Conservation (phyloP, 2,797 vertebrate genomes). For the Diglossa cyanea region DNA sequence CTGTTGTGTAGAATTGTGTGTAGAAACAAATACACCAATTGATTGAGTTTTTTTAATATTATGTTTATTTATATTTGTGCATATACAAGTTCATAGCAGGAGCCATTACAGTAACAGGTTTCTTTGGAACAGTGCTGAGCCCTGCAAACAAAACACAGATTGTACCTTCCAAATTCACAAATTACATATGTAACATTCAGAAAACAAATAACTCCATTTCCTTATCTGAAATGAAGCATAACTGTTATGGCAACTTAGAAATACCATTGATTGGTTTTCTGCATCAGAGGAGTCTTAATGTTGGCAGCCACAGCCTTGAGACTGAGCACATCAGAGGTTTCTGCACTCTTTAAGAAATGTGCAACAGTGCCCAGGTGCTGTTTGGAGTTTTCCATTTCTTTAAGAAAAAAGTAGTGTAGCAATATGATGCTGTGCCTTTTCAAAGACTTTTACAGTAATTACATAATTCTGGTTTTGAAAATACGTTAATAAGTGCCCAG, state of each 20-base stretch:
- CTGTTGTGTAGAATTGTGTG: background rate
- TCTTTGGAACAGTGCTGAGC: background rate
- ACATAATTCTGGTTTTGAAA: background rate
- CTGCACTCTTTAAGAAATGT: background rate
- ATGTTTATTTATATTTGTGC: background rate
- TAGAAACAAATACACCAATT: background rate
- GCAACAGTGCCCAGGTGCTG: background rate
- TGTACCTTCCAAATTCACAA: background rate
- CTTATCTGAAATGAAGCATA: background rate
- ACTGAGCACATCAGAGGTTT: background rate
- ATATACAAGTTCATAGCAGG: background rate
- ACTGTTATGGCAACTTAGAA: background rate
- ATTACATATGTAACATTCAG: background rate
- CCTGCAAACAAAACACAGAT: background rate
- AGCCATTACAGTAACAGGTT: background rate
- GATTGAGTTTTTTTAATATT: rapidly evolving
- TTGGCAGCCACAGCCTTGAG: background rate
- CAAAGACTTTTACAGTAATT: background rate
- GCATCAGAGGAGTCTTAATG: background rate
- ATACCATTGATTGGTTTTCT: background rate
- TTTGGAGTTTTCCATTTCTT: background rate
- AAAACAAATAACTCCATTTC: background rate
- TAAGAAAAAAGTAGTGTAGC: background rate
- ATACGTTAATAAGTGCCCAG: background rate
- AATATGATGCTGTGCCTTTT: background rate